Evolutionary conservation across 2,888 invertebrate genomes (phyloP).

Genomic region (Phengaris arion): DNA sequence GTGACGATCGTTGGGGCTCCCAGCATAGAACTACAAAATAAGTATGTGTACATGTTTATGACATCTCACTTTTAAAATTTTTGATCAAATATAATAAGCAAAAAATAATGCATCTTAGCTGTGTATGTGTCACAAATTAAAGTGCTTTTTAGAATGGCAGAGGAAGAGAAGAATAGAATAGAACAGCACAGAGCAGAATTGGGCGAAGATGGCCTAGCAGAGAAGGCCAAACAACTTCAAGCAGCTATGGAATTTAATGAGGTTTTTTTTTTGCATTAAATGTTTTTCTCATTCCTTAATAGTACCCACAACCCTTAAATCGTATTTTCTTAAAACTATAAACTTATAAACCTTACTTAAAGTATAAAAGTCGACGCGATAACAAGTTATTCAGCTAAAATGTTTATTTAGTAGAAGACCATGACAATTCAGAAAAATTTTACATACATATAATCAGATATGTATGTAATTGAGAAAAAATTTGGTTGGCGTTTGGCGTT

Average conservation of each 20-base stretch:
- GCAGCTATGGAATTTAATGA: slow-evolving; percentile 88
- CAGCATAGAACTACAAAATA: slow-evolving; percentile 62
- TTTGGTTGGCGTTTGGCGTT: too few relatives aligned
- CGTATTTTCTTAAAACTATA: too few relatives aligned
- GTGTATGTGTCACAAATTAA: not conserved
- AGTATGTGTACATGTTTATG: slow-evolving; percentile 46
- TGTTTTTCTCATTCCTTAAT: not conserved
- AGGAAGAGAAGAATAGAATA: slow-evolving; percentile 86
- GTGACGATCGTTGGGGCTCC: slow-evolving; percentile 82
- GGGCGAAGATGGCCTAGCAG: slow-evolving; percentile 83
- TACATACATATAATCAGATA: too few relatives aligned
- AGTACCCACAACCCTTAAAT: not conserved
- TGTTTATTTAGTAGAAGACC: too few relatives aligned
- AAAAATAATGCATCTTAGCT: not conserved
- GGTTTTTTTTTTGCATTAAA: slow-evolving; percentile 48
- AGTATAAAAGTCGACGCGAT: too few relatives aligned
- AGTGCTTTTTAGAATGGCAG: slow-evolving; percentile 78
- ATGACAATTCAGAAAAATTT: too few relatives aligned
- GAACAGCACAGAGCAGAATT: slow-evolving; percentile 82
- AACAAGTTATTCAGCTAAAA: too few relatives aligned
- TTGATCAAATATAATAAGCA: too few relatives aligned
- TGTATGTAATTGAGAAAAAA: too few relatives aligned
- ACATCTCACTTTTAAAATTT: not conserved
- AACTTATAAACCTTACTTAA: too few relatives aligned
- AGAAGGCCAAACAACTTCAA: slow-evolving; percentile 80